A percentile compares a stretch with the other conserved stretches of the same genome.
These are phyloP conservation scores for Paratrypauchen microcephalus DNA, from an alignment of 2,797 vertebrate genomes.

Conservation along the genomic window DNA sequence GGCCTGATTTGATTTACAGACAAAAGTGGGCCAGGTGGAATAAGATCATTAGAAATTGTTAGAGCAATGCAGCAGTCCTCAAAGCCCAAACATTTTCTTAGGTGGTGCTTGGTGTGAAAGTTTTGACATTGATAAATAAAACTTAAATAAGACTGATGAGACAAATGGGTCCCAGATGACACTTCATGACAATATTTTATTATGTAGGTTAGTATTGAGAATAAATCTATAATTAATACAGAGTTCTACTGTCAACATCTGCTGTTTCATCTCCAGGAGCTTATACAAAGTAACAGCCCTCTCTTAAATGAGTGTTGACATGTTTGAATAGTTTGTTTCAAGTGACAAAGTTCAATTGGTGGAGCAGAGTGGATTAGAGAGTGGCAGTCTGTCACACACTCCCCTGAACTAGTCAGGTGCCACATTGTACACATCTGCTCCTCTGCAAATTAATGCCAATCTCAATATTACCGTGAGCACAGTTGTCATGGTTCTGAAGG, in stretches of 20 bases:
- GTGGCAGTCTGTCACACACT: conserved; percentile 35
- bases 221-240: not conserved
- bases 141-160: not conserved
- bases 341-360: conserved; percentile 26
- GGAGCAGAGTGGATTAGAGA: conserved; percentile 6
- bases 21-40: too few species aligned
- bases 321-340: conserved; percentile 19
- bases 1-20: too few species aligned
- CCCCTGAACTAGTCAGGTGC: conserved; percentile 31
- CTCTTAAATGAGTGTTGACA: conserved; percentile 16
- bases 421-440: conserved; percentile 45
- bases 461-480: conserved; percentile 40
- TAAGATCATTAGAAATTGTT: too few species aligned
- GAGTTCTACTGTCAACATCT: not conserved
- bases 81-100: not conserved
- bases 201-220: not conserved
- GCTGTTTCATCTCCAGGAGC: not conserved
- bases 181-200: not conserved
- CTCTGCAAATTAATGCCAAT: conserved; percentile 53
- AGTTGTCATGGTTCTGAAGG: conserved; percentile 22
- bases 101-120: not conserved
- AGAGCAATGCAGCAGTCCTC: too few species aligned
- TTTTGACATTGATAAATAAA: not conserved
- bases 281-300: conserved; percentile 1
- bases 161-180: not conserved